These are phyloP conservation scores for Phortica variegata DNA, from an alignment of 1,140 invertebrate species.

Conservation along the genomic window DNA sequence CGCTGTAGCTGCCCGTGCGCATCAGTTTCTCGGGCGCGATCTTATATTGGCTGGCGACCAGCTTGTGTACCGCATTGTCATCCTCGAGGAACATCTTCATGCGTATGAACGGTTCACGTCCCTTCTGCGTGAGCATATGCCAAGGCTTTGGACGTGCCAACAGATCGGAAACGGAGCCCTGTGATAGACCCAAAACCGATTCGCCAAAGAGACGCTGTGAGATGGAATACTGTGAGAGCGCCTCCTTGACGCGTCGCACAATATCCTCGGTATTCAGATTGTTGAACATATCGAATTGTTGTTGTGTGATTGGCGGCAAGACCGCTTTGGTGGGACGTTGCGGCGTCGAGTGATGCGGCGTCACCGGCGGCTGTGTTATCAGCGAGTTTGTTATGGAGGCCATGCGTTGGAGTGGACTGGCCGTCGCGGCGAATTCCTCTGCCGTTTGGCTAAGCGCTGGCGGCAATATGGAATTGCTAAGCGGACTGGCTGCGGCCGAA, in stretches of 20 bases:
- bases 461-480: slow-evolving; percentile 79
- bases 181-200: slow-evolving; percentile 92
- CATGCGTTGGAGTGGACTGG: slow-evolving; percentile 93
- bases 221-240: slow-evolving; percentile 96
- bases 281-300: slow-evolving; percentile 98
- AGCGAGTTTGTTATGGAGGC: slow-evolving; percentile 96
- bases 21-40: slow-evolving; percentile 95
- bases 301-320: slow-evolving; percentile 95
- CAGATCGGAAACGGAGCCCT: slow-evolving; percentile 93
- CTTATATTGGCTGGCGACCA: slow-evolving; percentile 96
- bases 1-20: slow-evolving; percentile 89
- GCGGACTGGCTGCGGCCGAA: slow-evolving; percentile 69
- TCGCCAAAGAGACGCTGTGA: slow-evolving; percentile 98
- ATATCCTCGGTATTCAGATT: slow-evolving; percentile 98
- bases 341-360: slow-evolving; percentile 75
- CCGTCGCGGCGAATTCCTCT: slow-evolving; percentile 79
- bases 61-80: slow-evolving; percentile 93
- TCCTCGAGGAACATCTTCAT: slow-evolving; percentile 99
- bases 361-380: slow-evolving; percentile 85
- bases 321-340: slow-evolving; percentile 92
- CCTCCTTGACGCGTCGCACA: slow-evolving; percentile 96
- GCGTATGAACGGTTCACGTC: slow-evolving; percentile 93
- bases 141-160: slow-evolving; percentile 93
- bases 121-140: slow-evolving; percentile 97
- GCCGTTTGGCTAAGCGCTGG: slow-evolving; percentile 68